Evolutionary conservation across 2,888 invertebrate genomes (phyloP).

Genomic region (Tipula confusa): DNA sequence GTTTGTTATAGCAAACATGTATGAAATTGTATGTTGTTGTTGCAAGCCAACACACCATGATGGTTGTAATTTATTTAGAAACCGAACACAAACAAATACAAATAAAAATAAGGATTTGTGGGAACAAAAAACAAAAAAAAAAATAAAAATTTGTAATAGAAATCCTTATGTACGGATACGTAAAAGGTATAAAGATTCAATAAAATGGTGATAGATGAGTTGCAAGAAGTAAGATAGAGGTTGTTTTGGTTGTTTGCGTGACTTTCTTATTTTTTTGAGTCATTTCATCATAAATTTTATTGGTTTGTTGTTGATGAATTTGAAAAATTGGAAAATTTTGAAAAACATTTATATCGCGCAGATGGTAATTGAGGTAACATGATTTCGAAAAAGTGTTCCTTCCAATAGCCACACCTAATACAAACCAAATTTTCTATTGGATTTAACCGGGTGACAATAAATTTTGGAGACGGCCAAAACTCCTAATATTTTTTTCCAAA

Average conservation of each 20-base stretch:
- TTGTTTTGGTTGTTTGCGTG: not conserved
- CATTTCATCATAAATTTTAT: not conserved
- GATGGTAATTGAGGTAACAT: no score
- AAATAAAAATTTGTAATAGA: not conserved
- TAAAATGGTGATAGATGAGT: slow-evolving; percentile 25
- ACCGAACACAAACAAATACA: not conserved
- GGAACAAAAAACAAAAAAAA: no score
- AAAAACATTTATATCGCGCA: not conserved
- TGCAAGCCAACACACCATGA: not conserved
- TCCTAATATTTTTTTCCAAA: no score
- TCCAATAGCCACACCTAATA: no score
- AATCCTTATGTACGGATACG: not conserved
- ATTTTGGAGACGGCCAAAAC: no score
- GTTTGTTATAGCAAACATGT: not conserved
- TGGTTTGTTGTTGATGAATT: not conserved
- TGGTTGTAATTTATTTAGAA: not conserved
- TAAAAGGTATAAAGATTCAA: not conserved
- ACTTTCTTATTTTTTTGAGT: not conserved
- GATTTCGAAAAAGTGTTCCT: no score
- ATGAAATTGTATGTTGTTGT: not conserved
- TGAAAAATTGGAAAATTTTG: not conserved
- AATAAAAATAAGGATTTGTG: not conserved
- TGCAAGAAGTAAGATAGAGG: slow-evolving; percentile 3
- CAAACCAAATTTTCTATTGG: no score
- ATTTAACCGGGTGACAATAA: no score